phyloP scores from a whole-genome alignment of 2,888 invertebrate genomes.

The Pheosia gnoma region DNA sequence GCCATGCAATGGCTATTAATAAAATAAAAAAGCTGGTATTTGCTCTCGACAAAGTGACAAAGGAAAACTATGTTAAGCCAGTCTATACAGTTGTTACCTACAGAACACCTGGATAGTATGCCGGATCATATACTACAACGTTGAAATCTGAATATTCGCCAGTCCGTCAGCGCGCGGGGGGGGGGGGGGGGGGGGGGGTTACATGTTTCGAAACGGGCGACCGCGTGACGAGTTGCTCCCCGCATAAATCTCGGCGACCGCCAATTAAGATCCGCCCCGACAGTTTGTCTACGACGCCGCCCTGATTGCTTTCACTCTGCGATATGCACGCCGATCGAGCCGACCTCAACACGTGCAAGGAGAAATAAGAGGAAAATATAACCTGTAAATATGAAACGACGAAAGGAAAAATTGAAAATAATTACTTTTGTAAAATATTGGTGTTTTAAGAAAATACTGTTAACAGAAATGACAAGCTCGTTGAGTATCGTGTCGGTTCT shows the following conservation, averaged over 20 bases:
- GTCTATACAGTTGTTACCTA: too few species aligned
- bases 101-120: not conserved
- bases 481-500: too few species aligned
- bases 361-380: not conserved
- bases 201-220: conserved; percentile 56
- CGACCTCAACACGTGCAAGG: conserved; percentile 32
- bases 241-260: conserved; percentile 83
- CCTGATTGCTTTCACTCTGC: conserved; percentile 81
- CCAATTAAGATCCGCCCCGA: conserved; percentile 82
- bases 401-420: not conserved
- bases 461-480: too few species aligned
- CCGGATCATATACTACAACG: not conserved
- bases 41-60: too few species aligned
- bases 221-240: conserved; percentile 73
- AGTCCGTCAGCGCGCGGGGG: conserved; percentile 35
- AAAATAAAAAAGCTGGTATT: too few species aligned
- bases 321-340: conserved; percentile 49
- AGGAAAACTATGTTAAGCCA: too few species aligned
- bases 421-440: too few species aligned
- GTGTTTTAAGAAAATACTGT: too few species aligned
- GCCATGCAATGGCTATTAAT: too few species aligned
- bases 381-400: not conserved
- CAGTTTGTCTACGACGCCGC: conserved; percentile 82
- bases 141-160: conserved; percentile 8
- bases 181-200: conserved; percentile 40